These are phyloP conservation scores for Arrhamphus sclerolepis DNA, from an alignment of 2,797 vertebrate genomes.

Conservation along the genomic window DNA sequence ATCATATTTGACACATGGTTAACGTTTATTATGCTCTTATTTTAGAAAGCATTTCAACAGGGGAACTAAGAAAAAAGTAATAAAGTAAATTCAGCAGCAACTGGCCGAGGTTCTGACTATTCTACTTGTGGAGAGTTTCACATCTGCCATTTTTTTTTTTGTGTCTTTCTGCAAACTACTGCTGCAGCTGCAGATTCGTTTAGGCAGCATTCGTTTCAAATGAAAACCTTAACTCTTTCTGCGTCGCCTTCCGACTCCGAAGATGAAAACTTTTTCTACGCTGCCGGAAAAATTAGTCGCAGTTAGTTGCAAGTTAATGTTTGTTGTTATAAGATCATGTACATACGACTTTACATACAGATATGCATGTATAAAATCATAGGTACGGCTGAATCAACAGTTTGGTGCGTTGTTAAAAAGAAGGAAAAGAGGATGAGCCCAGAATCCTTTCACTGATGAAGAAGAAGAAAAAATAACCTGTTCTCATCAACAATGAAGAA, in stretches of 20 bases:
- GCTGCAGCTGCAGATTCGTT: background rate
- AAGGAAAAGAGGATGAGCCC: too few relatives aligned
- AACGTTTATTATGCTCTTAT: background rate
- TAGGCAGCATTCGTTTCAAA: conserved; percentile 4
- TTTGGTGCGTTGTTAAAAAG: too few relatives aligned
- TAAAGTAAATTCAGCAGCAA: background rate
- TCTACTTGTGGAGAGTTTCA: conserved; percentile 18
- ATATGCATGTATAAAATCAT: too few relatives aligned
- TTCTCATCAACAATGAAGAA: too few relatives aligned
- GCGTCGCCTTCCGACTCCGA: background rate
- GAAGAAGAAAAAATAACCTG: too few relatives aligned
- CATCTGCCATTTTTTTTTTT: conserved; percentile 5
- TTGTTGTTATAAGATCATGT: too few relatives aligned
- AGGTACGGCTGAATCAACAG: too few relatives aligned
- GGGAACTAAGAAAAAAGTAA: too few relatives aligned
- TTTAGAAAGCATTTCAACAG: too few relatives aligned
- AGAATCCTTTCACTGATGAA: too few relatives aligned
- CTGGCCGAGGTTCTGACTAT: background rate
- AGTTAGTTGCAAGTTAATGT: too few relatives aligned
- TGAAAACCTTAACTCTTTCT: conserved; percentile 1
- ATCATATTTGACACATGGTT: background rate
- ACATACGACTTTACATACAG: too few relatives aligned
- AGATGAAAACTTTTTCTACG: conserved; percentile 1
- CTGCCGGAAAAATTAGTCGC: conserved; percentile 1
- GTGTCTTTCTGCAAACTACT: background rate